Evolutionary conservation across 2,797 vertebrate genomes (phyloP), one percentile per base, ranked within the genome.

Genomic region (Melanotaenia nigrans): DNA sequence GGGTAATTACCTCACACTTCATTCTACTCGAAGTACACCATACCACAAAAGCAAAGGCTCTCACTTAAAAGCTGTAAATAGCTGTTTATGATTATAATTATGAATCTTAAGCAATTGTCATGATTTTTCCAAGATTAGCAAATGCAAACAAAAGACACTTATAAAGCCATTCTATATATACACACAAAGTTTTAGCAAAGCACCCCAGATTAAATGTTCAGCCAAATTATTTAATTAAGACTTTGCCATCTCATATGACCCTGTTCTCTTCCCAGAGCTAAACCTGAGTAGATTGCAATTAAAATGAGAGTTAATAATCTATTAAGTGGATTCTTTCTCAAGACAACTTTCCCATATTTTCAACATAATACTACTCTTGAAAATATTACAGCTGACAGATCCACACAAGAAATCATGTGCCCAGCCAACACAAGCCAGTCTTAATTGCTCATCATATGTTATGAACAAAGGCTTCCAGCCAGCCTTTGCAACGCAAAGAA

Each of bases 181-280:
- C 61, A 69, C 8, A 79, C 38, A 25, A 5, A 13, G 25, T 32
- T 56, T 65, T 5, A 57, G 60, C 6, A 36, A 38, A 68, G 16
- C 47, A 63, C 56, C 36, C 69, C 55, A 47, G 56, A 30, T 64
- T 3, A 65, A 73, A 40, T 57, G 58, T 65, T 68, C 59, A 68
- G 36, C 24, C 47, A 60, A 18, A 33, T 74, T 38, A 74, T 53
- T 68, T 61, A 74, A 32, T 74, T 40, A 56, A 67, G 57, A 64
- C 53, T 62, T 47, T 55, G 51, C 20, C 33, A 30, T 68, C 56
- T 28, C 6, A 61, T 56, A 58, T 56, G 54, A 56, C 54, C 28
- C 18, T 56, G 5, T 56, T 56, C 54, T 16, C 13, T 28, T 56
- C 28, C 30, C 25, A 18, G 28, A 30, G 54, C 16, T 18, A 56